These are phyloP conservation scores for Petrosia ficiformis DNA, from an alignment of 37 sponge, comb jelly and placozoan species.

Conservation along the genomic window DNA sequence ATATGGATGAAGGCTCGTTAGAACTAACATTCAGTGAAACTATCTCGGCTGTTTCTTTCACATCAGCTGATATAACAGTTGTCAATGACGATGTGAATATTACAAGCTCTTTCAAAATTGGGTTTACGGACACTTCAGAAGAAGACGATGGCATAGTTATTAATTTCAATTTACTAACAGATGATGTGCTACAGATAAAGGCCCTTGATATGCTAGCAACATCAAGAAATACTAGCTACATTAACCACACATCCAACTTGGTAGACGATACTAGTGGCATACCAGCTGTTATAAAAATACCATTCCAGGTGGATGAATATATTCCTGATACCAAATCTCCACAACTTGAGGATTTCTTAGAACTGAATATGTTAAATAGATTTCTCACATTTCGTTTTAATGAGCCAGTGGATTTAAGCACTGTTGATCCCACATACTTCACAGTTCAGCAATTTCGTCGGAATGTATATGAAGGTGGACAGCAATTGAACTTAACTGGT, in stretches of 20 bases:
- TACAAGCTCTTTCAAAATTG: conserved; percentile 36
- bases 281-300: conserved; percentile 14
- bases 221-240: conserved; percentile 52
- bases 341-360: conserved; percentile 43
- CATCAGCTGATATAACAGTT: conserved; percentile 53
- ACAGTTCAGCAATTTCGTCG: conserved; percentile 40
- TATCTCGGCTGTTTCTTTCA: conserved; percentile 48
- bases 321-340: conserved; percentile 58
- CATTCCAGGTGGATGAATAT: conserved; percentile 43
- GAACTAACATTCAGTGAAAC: conserved; percentile 72
- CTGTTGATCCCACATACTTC: conserved; percentile 37
- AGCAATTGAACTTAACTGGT: conserved; percentile 53
- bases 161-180: conserved; percentile 20
- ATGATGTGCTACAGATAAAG: conserved; percentile 61
- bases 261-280: conserved; percentile 58
- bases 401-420: conserved; percentile 72
- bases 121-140: conserved; percentile 12
- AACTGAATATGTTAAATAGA: conserved; percentile 43
- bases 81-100: conserved; percentile 15
- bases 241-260: conserved; percentile 43
- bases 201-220: conserved; percentile 61
- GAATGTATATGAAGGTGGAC: conserved; percentile 12
- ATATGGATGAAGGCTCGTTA: conserved; percentile 52
- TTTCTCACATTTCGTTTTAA: conserved; percentile 50
- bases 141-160: conserved; percentile 27